Conservation (phyloP, 2,113 vertebrate species). For the Aspiorhynchus laticeps region DNA sequence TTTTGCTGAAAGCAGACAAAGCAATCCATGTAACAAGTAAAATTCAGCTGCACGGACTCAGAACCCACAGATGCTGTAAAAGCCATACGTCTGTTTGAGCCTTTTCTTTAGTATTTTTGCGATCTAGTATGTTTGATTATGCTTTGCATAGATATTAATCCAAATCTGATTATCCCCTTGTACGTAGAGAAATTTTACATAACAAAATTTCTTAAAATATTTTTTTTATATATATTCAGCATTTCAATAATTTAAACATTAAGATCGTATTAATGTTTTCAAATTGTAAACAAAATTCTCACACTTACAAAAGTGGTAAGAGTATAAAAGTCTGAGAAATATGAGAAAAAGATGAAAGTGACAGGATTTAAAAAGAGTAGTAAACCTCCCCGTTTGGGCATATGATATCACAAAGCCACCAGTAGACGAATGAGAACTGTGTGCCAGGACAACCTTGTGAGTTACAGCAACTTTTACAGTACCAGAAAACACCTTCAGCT, state of each 20-base stretch:
- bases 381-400: conserved; percentile 45
- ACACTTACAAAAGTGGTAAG: conserved; percentile 28
- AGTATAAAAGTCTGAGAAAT: conserved; percentile 18
- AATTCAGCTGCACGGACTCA: conserved; percentile 33
- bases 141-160: conserved; percentile 74
- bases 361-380: conserved; percentile 45
- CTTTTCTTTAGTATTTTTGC: conserved; percentile 37
- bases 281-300: conserved; percentile 35
- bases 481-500: conserved; percentile 38
- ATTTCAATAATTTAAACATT: conserved; percentile 24
- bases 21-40: background rate
- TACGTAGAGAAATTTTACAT: conserved; percentile 61
- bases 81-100: background rate
- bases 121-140: conserved; percentile 56
- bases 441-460: background rate
- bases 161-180: conserved; percentile 64
- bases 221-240: background rate
- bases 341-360: conserved; percentile 24
- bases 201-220: conserved; percentile 33
- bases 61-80: conserved; percentile 26
- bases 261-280: conserved; percentile 12
- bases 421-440: background rate
- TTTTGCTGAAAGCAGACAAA: conserved; percentile 2
- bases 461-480: conserved; percentile 32
- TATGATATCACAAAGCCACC: background rate